These are phyloP conservation scores for Otis tarda DNA, from an alignment of 2,113 vertebrate genomes.

Conservation along the genomic window DNA sequence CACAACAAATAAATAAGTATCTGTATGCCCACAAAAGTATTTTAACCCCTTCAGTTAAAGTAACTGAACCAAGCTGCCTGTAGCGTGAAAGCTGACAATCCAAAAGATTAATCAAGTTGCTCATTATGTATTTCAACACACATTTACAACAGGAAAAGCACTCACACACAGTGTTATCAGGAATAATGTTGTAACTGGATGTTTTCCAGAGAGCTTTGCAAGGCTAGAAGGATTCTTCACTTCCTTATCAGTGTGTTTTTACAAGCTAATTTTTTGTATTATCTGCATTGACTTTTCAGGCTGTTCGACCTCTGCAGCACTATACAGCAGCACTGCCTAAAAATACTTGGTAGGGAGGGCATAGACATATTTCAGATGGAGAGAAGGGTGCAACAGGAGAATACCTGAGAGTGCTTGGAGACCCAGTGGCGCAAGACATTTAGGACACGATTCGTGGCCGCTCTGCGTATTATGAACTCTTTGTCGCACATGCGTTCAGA, in stretches of 20 bases:
- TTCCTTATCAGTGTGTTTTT: neutral
- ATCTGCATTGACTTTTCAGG: neutral
- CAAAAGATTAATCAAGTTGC: neutral
- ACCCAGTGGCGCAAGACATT: slow-evolving; percentile 99
- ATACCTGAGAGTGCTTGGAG: slow-evolving; percentile 97
- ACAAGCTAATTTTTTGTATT: neutral
- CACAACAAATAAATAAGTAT: neutral
- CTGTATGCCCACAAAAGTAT: too few species aligned
- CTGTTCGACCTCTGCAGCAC: neutral
- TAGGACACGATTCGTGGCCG: slow-evolving; percentile 96
- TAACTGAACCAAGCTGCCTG: neutral
- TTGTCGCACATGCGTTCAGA: slow-evolving; percentile 94
- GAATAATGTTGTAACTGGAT: neutral
- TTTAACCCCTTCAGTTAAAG: neutral
- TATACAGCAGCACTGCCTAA: neutral
- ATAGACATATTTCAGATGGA: neutral
- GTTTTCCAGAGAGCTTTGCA: neutral
- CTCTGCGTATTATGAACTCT: slow-evolving; percentile 97
- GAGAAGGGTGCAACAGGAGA: neutral
- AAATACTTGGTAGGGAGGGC: neutral
- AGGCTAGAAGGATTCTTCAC: neutral
- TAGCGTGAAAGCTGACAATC: accelerated
- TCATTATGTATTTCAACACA: neutral
- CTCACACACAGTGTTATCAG: neutral
- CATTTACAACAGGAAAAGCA: neutral